Evolutionary conservation across 2,888 invertebrate genomes (phyloP), one percentile per base, ranked within the genome.

Genomic region (Graphium colonna): DNA sequence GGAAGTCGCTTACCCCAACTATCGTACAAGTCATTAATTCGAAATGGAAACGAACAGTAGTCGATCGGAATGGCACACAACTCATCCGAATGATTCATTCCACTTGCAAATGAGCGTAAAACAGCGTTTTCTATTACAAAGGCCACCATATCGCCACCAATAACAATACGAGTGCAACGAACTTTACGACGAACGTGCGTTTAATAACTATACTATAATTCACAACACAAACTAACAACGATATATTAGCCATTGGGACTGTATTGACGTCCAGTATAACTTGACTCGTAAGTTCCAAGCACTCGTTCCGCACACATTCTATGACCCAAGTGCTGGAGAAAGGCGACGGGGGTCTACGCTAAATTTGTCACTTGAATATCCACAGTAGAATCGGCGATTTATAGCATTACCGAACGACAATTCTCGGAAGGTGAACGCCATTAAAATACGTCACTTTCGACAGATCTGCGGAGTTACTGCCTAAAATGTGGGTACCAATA

Each of bases 181-280:
- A 68, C 71, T 67, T 59, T 54, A 60, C 61, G 56, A 62, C 59
- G 59, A 56, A 70, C 70, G 70, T 72, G 70, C 60, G 61, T 61
- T 63, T 66, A 64, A 75, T 81, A 78, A 75, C 73, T 78, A 75
- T n/a, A n/a, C n/a, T n/a, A n/a, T n/a, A n/a, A n/a, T 74, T 74
- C 77, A 71, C 69, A 71, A 68, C 71, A 68, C 68, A 73, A 63
- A 72, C 67, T 64, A 67, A 68, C 69, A 69, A 62, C 65, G 62
- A 76, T 77, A 79, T 79, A 80, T 77, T 76, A 77, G 67, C 77
- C 71, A 80, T 77, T 73, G 75, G 68, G 65, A 61, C 60, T 67
- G 68, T 69, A 69, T 60, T 49, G 59, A 65, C 68, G 64, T 67
- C 82, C 77, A 79, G 60, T 57, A 38, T 55, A 64, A 55, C 58